These are phyloP conservation scores for Python bivittatus DNA, from an alignment of 2,113 vertebrate genomes.

Conservation along the genomic window DNA sequence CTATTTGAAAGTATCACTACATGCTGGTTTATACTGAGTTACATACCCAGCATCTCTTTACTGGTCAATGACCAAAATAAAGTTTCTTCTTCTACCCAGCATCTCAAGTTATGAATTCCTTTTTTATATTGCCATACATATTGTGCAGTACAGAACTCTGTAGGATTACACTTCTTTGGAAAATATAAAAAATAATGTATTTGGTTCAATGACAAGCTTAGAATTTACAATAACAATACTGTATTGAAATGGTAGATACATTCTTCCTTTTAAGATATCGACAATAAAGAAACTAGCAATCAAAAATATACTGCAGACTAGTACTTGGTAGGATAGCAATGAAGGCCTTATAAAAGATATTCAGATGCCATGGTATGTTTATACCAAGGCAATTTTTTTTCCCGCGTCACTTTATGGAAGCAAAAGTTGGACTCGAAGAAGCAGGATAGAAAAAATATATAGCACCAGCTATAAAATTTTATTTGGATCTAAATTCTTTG, in stretches of 20 bases:
- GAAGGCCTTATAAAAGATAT: neutral
- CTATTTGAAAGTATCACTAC: neutral
- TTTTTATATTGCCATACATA: neutral
- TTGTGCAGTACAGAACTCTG: neutral
- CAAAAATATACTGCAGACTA: neutral
- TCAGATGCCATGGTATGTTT: neutral
- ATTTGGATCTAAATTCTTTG: neutral
- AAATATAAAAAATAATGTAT: neutral
- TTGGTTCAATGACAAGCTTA: neutral
- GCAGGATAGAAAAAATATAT: neutral
- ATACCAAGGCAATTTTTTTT: neutral
- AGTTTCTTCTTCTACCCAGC: too few species aligned
- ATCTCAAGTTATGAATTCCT: neutral
- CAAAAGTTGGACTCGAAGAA: neutral
- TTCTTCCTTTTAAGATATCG: neutral
- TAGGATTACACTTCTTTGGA: neutral
- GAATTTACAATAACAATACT: neutral
- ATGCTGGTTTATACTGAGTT: neutral
- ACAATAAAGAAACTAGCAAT: neutral
- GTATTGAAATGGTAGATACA: neutral
- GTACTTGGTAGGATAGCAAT: neutral
- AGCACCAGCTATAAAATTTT: neutral
- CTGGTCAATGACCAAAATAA: too few species aligned
- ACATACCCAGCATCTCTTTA: neutral
- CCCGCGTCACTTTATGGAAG: neutral